Conservation (phyloP, 2,888 invertebrate species). For the Dascillus cervinus region DNA sequence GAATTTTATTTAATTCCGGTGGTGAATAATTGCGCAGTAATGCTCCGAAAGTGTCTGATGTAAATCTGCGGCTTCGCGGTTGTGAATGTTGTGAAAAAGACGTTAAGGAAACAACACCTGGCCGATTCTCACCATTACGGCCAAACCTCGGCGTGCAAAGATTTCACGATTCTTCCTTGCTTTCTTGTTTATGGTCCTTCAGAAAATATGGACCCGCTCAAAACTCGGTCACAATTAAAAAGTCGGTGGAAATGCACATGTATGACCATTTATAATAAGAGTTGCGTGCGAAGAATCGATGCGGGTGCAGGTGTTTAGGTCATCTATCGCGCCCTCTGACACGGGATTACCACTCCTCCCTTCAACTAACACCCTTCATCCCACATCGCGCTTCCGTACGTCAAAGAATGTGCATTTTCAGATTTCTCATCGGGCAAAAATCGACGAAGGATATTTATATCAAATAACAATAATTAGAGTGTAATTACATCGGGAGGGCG, state of each 20-base stretch:
- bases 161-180: constrained; percentile 34
- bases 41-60: too few species aligned
- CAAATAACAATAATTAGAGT: constrained; percentile 22
- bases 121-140: constrained; percentile 31
- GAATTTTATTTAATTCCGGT: too few species aligned
- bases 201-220: constrained; percentile 24
- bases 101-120: constrained; percentile 36
- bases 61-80: too few species aligned
- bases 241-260: neutral
- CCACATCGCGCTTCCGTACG: constrained; percentile 25
- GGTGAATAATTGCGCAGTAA: too few species aligned
- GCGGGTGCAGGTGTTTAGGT: constrained; percentile 35
- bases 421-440: too few species aligned
- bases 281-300: constrained; percentile 36
- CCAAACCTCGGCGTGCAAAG: constrained; percentile 39
- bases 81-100: too few species aligned
- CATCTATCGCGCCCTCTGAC: constrained; percentile 39
- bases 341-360: constrained; percentile 33
- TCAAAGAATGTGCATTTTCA: constrained; percentile 14
- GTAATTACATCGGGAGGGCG: constrained; percentile 20
- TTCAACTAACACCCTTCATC: constrained; percentile 21
- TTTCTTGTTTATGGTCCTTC: constrained; percentile 32
- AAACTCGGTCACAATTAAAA: neutral
- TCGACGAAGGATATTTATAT: constrained; percentile 26
- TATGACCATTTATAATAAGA: constrained; percentile 4